Evolutionary conservation across 2,888 invertebrate genomes (phyloP), one percentile per base, ranked within the genome.

Genomic region (Arrhopalites spinosus): DNA sequence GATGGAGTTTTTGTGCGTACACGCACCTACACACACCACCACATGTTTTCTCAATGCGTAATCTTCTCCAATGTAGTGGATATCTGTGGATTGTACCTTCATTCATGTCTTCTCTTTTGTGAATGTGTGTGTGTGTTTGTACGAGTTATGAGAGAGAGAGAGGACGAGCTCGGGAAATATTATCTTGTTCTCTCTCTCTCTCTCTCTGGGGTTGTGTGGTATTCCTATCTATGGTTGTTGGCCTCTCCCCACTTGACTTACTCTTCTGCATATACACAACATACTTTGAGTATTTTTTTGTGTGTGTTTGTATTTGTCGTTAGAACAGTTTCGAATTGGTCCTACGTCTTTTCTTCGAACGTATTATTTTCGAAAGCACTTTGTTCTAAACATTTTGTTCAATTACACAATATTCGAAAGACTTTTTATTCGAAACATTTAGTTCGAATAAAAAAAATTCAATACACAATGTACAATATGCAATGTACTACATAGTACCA

Each of bases 11-110:
- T 23, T 17, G 15, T 45, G 45, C 43, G 45, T 25, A 67, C 66
- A 43, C 66, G 45, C 66, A 66, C 66, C 43, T 23, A 29, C 36
- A 17, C 45, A 43, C 23, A 30, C n/a, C n/a, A n/a, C n/a, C n/a
- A n/a, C 3, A 25, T 29, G 27, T 30, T 25, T 15, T 29, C 63
- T 25, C 5, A 15, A 63, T n/a, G n/a, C n/a, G 23, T 23, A 53
- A 23, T 53, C 23, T n/a, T 53, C 1, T 1, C n/a, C n/a, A n/a
- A n/a, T 20, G 20, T 1, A 20, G n/a, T n/a, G n/a, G 20, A 23
- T 23, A 20, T 8, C 20, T 53, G 20, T 53, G n/a, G 7, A 1
- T 25, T 59, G 53, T n/a, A n/a, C 36, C 3, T 36, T 36, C 36
- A 36, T 25, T 25, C 25, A 15, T 59, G 27, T 59, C 13, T 59